phyloP scores from a whole-genome alignment of 2,113 vertebrate species.

The Speoplatyrhinus poulsoni region DNA sequence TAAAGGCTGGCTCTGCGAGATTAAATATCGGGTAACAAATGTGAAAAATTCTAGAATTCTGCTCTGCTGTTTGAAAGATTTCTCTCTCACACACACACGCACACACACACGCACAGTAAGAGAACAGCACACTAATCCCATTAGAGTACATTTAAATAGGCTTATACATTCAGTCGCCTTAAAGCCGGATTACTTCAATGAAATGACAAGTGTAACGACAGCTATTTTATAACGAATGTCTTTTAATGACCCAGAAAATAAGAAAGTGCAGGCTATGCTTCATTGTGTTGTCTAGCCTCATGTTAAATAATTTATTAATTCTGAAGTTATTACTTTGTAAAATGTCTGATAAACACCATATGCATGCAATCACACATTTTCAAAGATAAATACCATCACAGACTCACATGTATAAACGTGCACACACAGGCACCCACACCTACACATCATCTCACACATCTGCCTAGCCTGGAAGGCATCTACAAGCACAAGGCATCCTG shows the following conservation, averaged over 20 bases:
- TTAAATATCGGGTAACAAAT: neutral
- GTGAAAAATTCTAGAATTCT: too few relatives aligned
- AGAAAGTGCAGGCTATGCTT: neutral
- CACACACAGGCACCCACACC: neutral
- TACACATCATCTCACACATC: too few relatives aligned
- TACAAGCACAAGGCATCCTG: too few relatives aligned
- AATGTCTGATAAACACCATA: neutral
- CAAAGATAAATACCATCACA: neutral
- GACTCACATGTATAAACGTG: neutral
- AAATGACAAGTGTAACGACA: neutral
- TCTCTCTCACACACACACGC: conserved; percentile 7
- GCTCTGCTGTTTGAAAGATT: neutral
- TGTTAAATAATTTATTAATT: neutral
- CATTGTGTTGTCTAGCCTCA: neutral
- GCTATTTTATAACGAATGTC: conserved; percentile 10
- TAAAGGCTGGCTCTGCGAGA: too few relatives aligned
- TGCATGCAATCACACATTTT: neutral
- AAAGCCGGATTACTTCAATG: conserved; percentile 22
- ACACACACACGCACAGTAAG: neutral
- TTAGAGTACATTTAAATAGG: conserved; percentile 21
- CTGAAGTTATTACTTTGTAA: too few relatives aligned
- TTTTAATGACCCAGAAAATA: conserved; percentile 30
- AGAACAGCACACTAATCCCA: conserved; percentile 16
- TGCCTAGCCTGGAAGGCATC: too few relatives aligned
- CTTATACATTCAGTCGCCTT: conserved; percentile 28